Evolutionary conservation across 1,140 invertebrate genomes (phyloP).

Genomic region (Drosophila melanogaster): Release_6_plus_ISO1_MT NT_033777.3:8298001-8298500

Average conservation of each 20-base stretch:
- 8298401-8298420: conserved; percentile 78
- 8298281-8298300: conserved; percentile 87
- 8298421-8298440: conserved; percentile 76
- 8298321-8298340: conserved; percentile 84
- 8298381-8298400: conserved; percentile 76
- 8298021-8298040: conserved; percentile 77
- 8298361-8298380: conserved; percentile 76
- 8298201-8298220: neutral
- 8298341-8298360: conserved; percentile 70
- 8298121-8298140: conserved; percentile 78
- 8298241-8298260: neutral
- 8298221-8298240: too few species aligned
- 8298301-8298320: conserved; percentile 89
- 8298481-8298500: conserved; percentile 79
- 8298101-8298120: conserved; percentile 86
- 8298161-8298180: conserved; percentile 82
- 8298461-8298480: conserved; percentile 66
- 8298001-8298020: conserved; percentile 54
- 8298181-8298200: conserved; percentile 80
- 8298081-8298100: conserved; percentile 88
- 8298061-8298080: conserved; percentile 90
- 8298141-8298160: conserved; percentile 76
- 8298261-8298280: conserved; percentile 63
- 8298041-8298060: conserved; percentile 90
- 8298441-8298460: conserved; percentile 62